Percentiles rank a stretch among this genome's conserved stretches.
These are phyloP conservation scores for Macaca mulatta DNA, from an alignment of 2,113 vertebrate species.

Conservation along the genomic window DNA sequence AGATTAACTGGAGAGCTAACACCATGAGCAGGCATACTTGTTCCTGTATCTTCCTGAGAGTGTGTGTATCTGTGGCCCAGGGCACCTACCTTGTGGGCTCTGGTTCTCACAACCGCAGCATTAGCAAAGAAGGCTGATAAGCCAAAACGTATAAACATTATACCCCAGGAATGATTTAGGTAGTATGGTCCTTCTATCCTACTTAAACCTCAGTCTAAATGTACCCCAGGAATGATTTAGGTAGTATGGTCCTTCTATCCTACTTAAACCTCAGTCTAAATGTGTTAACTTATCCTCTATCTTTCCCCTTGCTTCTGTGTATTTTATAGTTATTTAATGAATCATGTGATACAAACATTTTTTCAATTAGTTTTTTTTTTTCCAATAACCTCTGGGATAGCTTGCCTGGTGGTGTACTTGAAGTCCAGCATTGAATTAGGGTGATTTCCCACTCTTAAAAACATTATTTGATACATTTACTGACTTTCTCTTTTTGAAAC, in stretches of 20 bases:
- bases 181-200: not conserved
- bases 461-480: not conserved
- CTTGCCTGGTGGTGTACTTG: not conserved
- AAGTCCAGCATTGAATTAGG: not conserved
- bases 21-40: not conserved
- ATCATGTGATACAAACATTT: not conserved
- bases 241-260: not conserved
- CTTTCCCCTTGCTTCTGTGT: not conserved
- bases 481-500: not conserved
- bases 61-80: not conserved
- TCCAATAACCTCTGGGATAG: not conserved
- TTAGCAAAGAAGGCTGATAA: not conserved
- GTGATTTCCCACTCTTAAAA: not conserved
- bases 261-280: not conserved
- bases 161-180: not conserved
- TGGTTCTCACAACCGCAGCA: not conserved
- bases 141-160: not conserved
- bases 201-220: not conserved
- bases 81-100: not conserved
- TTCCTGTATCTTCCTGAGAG: not conserved
- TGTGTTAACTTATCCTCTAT: not conserved
- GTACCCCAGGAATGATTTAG: not conserved
- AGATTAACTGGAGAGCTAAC: not conserved
- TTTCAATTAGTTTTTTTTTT: not conserved
- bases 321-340: not conserved